A percentile compares a stretch with the other conserved stretches of the same genome.
phyloP scores from a whole-genome alignment of 2,113 vertebrate genomes.

The Bucco capensis region DNA sequence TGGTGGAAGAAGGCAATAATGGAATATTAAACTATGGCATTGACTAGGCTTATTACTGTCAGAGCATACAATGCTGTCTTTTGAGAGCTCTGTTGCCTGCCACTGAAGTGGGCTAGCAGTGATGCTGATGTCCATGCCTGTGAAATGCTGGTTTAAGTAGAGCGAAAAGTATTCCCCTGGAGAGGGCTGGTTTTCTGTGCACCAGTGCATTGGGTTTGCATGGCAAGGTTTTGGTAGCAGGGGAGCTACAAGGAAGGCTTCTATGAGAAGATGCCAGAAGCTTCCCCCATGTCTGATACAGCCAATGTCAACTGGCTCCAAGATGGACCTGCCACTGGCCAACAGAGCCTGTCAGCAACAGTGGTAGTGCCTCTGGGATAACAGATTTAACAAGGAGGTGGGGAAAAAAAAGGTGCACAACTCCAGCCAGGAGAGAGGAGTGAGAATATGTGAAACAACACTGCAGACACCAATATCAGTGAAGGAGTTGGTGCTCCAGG shows the following conservation, averaged over 20 bases:
- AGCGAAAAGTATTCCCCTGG: background rate
- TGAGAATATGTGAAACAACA: background rate
- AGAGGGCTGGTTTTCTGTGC: background rate
- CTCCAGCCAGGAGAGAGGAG: background rate
- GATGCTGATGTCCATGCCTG: too few relatives aligned
- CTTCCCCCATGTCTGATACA: background rate
- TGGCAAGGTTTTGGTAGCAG: background rate
- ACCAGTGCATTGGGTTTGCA: background rate
- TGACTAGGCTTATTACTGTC: background rate
- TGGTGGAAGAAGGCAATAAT: background rate
- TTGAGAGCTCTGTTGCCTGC: background rate
- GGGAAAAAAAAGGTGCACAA: background rate
- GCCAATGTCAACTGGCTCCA: accelerated
- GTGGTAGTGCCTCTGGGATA: background rate
- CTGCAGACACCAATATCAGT: background rate
- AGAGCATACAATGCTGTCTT: background rate
- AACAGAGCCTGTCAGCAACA: background rate
- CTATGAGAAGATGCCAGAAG: background rate
- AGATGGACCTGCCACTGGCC: background rate
- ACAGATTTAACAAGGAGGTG: background rate
- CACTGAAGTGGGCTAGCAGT: background rate
- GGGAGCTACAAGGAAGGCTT: background rate
- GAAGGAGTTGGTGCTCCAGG: background rate
- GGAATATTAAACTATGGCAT: background rate
- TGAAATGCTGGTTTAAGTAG: background rate